Conservation (phyloP, 2,888 invertebrate species). For the Stenurella melanura region DNA sequence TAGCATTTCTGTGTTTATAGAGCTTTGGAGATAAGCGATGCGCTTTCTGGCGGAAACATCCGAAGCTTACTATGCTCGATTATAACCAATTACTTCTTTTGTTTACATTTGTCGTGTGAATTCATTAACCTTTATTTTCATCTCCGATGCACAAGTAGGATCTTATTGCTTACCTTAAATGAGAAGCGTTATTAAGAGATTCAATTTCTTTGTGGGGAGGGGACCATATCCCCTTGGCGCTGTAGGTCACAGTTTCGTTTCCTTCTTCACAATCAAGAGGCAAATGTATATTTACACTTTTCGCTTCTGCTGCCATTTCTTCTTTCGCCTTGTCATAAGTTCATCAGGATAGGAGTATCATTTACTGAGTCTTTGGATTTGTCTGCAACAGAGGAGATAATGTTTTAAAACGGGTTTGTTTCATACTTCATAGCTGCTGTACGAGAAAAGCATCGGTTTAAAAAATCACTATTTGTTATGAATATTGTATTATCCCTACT, state of each 20-base stretch:
- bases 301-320: slow-evolving; percentile 61
- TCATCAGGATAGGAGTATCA: slow-evolving; percentile 23
- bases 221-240: slow-evolving; percentile 64
- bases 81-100: no score
- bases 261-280: slow-evolving; percentile 68
- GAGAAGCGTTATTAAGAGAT: slow-evolving; percentile 80
- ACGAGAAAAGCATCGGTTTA: no score
- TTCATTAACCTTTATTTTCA: no score
- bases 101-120: no score
- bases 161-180: slow-evolving; percentile 75
- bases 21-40: no score
- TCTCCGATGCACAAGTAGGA: not conserved
- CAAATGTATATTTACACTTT: slow-evolving; percentile 76
- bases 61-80: no score
- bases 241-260: slow-evolving; percentile 62
- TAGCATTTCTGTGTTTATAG: no score
- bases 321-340: slow-evolving; percentile 51
- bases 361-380: not conserved
- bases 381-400: slow-evolving; percentile 39
- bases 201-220: slow-evolving; percentile 74
- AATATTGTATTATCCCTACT: no score
- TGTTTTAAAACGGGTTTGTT: not conserved
- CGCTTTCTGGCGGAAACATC: no score
- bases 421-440: no score
- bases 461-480: no score